Evolutionary conservation across 2,888 invertebrate genomes (phyloP), one percentile per base, ranked within the genome.

Genomic region (Calliphora vomitoria): DNA sequence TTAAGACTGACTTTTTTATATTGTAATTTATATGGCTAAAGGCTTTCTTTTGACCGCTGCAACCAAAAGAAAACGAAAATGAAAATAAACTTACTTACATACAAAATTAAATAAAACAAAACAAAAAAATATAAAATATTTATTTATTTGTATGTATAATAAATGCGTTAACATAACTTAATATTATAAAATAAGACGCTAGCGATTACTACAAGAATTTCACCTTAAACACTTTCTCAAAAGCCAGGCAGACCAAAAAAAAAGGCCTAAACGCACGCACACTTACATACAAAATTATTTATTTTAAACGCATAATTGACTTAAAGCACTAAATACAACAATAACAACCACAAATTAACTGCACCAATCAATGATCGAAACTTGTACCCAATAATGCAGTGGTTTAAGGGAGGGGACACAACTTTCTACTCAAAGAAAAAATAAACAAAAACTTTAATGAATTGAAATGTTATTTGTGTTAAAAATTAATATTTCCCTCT

Each of bases 171-270:
- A 47, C 35, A 47, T 13, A 58, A 58, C 55, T 64, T 64, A 47
- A 62, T n/a, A 64, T 20, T 80, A 25, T 53, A 66, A 78, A 66
- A 68, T 31, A 50, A 62, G 31, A 38, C 60, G 53, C 72, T 50
- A 69, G 53, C 72, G 55, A 69, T 75, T 69, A 79, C 13, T 75
- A 62, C 31, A 58, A 82, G 62, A 68, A 81, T 79, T 86, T 83
- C 88, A 82, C 83, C 81, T 68, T 47, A 69, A 84, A 74, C 74
- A 83, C 83, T 87, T 87, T 87, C 86, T 80, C 80, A 60, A 82
- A 85, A 71, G 1, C 25, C 10, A 76, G 13, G 3, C 4, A 41
- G 35, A 35, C 11, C n/a, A n/a, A n/a, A 4, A 53, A 69, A 55
- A 71, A 76, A 62, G 8, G 11, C 38, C 64, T 8, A 78, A 82